Base-by-base conservation (phyloP, 2,888 invertebrate genomes). In the Drosophila atripex region DNA sequence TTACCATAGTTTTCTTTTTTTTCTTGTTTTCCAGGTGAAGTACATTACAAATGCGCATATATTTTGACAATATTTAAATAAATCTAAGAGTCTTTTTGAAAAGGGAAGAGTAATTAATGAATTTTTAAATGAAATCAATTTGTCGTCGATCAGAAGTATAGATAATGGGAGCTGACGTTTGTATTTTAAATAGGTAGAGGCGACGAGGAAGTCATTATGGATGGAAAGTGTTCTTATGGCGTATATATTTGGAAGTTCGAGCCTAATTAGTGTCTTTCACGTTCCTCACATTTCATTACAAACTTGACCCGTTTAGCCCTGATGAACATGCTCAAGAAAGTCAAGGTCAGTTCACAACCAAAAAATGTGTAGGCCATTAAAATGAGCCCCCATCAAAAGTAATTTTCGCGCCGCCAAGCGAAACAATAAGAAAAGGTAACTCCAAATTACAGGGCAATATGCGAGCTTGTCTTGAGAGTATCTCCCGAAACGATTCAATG, bases 401-500 rank as follows among this genome's bases (percentile, higher is more conserved):
- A 55, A 43, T 66, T 69, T 72, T 76, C 41, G 74, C 50, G 69
- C 61, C 76, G 78, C 78, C 78, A 77, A 80, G 73, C 84, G 59
- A 63, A 60, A 84, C 78, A 84, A 75, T 61, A 71, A 53, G 61
- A 83, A 74, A 70, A 68, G 14, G 47, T 64, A 61, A 51, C 45
- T 51, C 47, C 16, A 73, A 76, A 66, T 76, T 70, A 76, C 70
- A 64, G 74, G 66, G 32, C 23, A 45, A 71, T n/a, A 75, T 73
- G 75, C 54, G 54, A 71, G 71, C 60, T 71, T 30, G 71, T 66
- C 66, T 38, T 69, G 61, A 61, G 73, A 64, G 80, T 39, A 41
- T 21, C 35, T 75, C 75, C 71, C 73, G 78, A 84, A 61, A 77
- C 85, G 77, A 75, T 80, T 80, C 66, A 80, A 63, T 83, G 77